phyloP scores from a whole-genome alignment of 1,140 invertebrate species.

The Orchestia grillus region DNA sequence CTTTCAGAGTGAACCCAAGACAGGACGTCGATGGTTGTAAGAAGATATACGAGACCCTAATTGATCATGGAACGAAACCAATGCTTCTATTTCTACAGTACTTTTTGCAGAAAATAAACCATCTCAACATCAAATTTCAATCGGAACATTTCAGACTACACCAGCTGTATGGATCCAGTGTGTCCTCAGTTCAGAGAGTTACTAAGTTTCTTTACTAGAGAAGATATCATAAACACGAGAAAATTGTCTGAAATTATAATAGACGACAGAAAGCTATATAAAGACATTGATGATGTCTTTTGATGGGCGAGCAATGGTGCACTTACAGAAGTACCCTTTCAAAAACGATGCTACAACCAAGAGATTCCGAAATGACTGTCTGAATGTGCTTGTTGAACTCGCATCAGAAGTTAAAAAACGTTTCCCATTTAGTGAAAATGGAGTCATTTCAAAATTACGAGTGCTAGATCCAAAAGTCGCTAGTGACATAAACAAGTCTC shows the following conservation, averaged over 20 bases:
- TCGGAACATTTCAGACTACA: background rate
- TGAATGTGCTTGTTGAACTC: too few species aligned
- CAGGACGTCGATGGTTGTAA: slow-evolving; percentile 29
- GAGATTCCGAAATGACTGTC: too few species aligned
- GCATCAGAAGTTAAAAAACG: slow-evolving; percentile 1
- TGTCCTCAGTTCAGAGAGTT: too few species aligned
- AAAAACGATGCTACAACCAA: too few species aligned
- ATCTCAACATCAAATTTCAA: slow-evolving; percentile 48
- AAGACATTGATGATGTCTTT: too few species aligned
- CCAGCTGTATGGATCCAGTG: too few species aligned
- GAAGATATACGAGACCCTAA: slow-evolving; percentile 29
- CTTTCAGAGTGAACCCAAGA: slow-evolving; percentile 56
- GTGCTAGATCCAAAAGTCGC: slow-evolving; percentile 52
- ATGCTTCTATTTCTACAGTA: slow-evolving; percentile 57
- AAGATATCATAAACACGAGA: too few species aligned
- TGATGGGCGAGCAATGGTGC: too few species aligned
- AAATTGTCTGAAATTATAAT: too few species aligned
- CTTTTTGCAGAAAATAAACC: slow-evolving; percentile 45
- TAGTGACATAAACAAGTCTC: slow-evolving; percentile 17
- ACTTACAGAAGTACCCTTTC: too few species aligned
- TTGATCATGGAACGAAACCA: slow-evolving; percentile 47
- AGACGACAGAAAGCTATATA: too few species aligned
- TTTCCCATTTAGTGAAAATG: slow-evolving; percentile 22
- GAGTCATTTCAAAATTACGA: slow-evolving; percentile 33
- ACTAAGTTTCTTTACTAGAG: too few species aligned